phyloP scores from a whole-genome alignment of 2,888 invertebrate species.

The Pheosia gnoma region DNA sequence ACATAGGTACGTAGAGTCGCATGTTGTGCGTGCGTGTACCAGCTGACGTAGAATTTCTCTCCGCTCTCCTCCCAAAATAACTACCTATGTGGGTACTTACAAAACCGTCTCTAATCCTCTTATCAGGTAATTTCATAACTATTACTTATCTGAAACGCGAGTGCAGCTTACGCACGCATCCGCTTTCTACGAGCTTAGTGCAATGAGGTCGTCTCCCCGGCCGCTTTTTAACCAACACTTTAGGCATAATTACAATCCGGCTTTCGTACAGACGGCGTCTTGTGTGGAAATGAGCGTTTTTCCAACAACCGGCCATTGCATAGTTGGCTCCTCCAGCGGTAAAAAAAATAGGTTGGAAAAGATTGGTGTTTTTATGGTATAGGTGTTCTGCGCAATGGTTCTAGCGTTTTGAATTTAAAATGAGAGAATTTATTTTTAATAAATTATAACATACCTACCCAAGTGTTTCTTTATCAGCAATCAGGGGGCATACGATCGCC shows the following conservation, averaged over 20 bases:
- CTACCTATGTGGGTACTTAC: conserved; percentile 2
- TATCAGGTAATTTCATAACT: conserved; percentile 38
- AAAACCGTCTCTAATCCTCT: conserved; percentile 31
- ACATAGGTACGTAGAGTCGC: too few species aligned
- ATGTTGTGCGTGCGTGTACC: background rate
- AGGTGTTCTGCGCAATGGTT: too few species aligned
- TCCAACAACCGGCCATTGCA: background rate
- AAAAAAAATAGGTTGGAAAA: too few species aligned
- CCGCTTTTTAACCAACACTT: conserved; percentile 19
- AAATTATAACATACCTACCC: too few species aligned
- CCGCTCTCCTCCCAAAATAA: background rate
- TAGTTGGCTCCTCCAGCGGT: too few species aligned
- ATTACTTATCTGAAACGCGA: conserved; percentile 27
- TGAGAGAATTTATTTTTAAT: too few species aligned
- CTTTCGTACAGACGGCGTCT: background rate
- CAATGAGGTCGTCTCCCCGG: conserved; percentile 27
- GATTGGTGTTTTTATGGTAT: too few species aligned
- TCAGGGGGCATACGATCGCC: too few species aligned
- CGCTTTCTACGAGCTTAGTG: conserved; percentile 33
- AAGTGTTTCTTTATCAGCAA: too few species aligned
- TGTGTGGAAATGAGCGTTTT: background rate
- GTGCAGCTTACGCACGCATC: conserved; percentile 21
- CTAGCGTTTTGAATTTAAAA: too few species aligned
- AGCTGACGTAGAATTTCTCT: background rate
- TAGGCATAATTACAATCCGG: background rate